Base-by-base conservation (phyloP, 2,113 vertebrate species). In the Pangasianodon hypophthalmus region DNA sequence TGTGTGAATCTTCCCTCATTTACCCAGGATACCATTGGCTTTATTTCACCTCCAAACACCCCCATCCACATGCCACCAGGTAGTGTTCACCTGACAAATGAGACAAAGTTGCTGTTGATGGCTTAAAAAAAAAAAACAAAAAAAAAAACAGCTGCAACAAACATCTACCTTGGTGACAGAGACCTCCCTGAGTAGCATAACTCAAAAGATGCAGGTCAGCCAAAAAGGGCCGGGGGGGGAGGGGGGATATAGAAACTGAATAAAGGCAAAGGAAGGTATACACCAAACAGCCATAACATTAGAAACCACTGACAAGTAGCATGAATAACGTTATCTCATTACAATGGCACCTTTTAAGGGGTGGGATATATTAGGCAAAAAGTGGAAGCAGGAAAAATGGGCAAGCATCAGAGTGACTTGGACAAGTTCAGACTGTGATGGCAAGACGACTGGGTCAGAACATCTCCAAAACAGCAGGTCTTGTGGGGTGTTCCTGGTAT, bases 1-100 rank as follows among this genome's bases (percentile, higher is more conserved):
- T 90, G 93, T 87, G 94, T 96, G 96, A 96, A 96, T 96, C 96
- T 94, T 94, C 96, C 96, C 96, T 96, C 96, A 96, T 96, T 96
- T 96, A 94, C 91, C 90, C 46, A 18, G 94, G 96, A 96, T 96
- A 95, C 92, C 92, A 95, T 96, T 95, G 93, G 92, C 93, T 95
- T 95, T 95, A 93, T 96, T 95, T 93, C 92, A 92, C 95, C 93
- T 94, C 91, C 94, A 95, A 93, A 95, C 93, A 95, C 96, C 96
- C 95, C 92, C 93, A 96, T 95, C 93, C 91, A 85, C 92, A 91
- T 91, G 58, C 87, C 94, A 93, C 93, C 92, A 71, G 89, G 90
- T 94, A 92, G 90, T 90, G 91, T 94, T 92, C 92, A 91, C 92
- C 93, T 92, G 94, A 95, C 94, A 92, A 94, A 93, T 90, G 67